Base-by-base conservation (phyloP, 2,113 vertebrate species). In the Tenebrosternarchus preto region DNA sequence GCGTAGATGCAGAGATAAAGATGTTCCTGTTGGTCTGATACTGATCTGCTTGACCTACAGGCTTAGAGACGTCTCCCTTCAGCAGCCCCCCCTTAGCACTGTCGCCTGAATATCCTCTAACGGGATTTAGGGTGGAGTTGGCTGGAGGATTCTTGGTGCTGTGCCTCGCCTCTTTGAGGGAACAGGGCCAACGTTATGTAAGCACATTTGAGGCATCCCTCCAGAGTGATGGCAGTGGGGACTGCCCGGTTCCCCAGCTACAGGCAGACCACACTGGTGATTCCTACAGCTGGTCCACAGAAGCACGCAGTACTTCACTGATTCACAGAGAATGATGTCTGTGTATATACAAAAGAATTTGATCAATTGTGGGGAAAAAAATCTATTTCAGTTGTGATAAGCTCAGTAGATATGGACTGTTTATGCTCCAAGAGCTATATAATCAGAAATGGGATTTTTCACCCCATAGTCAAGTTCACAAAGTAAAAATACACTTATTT, bases 11-110 rank as follows among this genome's bases (percentile, higher is more conserved):
- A 61, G 80, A 79, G 83, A 83, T 87, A 84, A 85, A 85, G 84
- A 88, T 89, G 89, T 86, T 85, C 85, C 83, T 12, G 24, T 73
- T 83, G 80, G 64, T 73, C 20, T 73, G 85, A 85, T 77, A 86
- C 81, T 82, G 90, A 92, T 92, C 90, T 71, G 84, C 88, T 88
- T 93, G 92, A 93, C 91, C 92, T 90, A 88, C 87, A 89, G 79
- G 85, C 81, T 76, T 81, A 0, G 59, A 84, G 81, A 16, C 83
- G 61, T 59, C 73, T 77, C 85, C 73, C 57, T 39, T 73, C 77
- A 53, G 31, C 36, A 59, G n/a, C 36, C 43, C 56, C 25, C 17
- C 39, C 55, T 36, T 77, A 27, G 67, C 64, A 80, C 63, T 68
- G 63, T 76, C 73, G 75, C 53, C 27, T 75, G 78, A 60, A 77